Percentiles rank a stretch among this genome's conserved stretches.
These are phyloP conservation scores for Toxostoma redivivum DNA, from an alignment of 2,113 vertebrate species.

Conservation along the genomic window DNA sequence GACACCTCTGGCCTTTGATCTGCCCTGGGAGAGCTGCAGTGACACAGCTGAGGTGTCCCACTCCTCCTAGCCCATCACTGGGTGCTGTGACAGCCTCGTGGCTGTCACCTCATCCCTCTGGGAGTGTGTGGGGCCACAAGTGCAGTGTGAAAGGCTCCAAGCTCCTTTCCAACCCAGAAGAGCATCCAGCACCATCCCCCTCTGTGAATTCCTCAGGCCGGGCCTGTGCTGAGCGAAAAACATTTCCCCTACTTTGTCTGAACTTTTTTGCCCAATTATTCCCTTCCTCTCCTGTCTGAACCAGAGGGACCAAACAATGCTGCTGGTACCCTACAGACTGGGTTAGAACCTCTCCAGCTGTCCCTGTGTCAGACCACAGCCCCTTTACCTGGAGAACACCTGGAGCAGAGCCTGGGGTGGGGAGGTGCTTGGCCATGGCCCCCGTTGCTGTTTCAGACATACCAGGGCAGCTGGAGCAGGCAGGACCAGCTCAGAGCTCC, in stretches of 20 bases:
- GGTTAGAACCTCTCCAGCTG: neutral
- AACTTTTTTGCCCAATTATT: neutral
- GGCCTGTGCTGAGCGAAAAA: neutral
- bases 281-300: neutral
- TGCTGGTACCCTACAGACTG: neutral
- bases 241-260: neutral
- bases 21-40: neutral
- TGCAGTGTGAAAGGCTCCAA: neutral
- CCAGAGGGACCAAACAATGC: neutral
- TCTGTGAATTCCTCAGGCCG: neutral
- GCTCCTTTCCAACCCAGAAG: neutral
- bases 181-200: neutral
- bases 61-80: accelerated
- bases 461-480: neutral
- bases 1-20: neutral
- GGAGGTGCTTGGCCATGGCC: neutral
- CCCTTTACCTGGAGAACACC: neutral
- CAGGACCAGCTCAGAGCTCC: neutral
- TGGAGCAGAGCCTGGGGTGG: neutral
- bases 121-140: neutral
- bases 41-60: neutral
- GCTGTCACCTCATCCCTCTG: neutral
- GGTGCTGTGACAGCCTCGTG: accelerated
- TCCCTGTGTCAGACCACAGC: neutral
- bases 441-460: neutral